A percentile compares a stretch with the other conserved stretches of the same genome.
Conservation (phyloP, 2,888 invertebrate species). For the Cordilura impudica region DNA sequence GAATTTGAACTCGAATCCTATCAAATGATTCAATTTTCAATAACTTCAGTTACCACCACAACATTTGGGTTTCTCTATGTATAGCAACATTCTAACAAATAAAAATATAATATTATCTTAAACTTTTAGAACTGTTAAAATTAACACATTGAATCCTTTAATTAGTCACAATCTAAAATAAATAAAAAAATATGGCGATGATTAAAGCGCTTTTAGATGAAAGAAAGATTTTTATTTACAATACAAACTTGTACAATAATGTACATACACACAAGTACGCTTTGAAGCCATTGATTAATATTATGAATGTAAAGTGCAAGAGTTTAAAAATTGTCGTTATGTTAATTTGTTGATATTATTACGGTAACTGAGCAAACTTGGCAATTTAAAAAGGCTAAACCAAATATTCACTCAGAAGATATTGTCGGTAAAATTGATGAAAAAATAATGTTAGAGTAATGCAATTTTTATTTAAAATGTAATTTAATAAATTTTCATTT, state of each 20-base stretch:
- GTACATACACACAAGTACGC: slow-evolving; percentile 35
- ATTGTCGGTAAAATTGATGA: too few species aligned
- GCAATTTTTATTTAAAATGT: too few species aligned
- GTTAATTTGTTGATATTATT: slow-evolving; percentile 27
- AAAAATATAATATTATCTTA: too few species aligned
- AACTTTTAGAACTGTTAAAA: not conserved
- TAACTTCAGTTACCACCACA: too few species aligned
- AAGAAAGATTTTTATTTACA: not conserved
- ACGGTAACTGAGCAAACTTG: slow-evolving; percentile 41
- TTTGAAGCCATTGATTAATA: slow-evolving; percentile 52
- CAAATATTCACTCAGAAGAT: too few species aligned
- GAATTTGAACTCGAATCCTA: too few species aligned
- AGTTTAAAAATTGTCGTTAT: not conserved
- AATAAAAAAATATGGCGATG: not conserved
- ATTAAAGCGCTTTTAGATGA: not conserved
- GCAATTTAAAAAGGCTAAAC: not conserved
- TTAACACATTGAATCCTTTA: slow-evolving; percentile 33
- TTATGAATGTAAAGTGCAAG: not conserved
- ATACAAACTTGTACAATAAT: too few species aligned
- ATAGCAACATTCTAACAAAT: too few species aligned
- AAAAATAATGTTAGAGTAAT: too few species aligned
- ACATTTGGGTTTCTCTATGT: too few species aligned
- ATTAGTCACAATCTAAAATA: slow-evolving; percentile 1
- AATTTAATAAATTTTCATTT: too few species aligned
- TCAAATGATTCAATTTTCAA: too few species aligned